Conservation (phyloP, 2,113 vertebrate genomes). For the Sclerurus mexicanus region DNA sequence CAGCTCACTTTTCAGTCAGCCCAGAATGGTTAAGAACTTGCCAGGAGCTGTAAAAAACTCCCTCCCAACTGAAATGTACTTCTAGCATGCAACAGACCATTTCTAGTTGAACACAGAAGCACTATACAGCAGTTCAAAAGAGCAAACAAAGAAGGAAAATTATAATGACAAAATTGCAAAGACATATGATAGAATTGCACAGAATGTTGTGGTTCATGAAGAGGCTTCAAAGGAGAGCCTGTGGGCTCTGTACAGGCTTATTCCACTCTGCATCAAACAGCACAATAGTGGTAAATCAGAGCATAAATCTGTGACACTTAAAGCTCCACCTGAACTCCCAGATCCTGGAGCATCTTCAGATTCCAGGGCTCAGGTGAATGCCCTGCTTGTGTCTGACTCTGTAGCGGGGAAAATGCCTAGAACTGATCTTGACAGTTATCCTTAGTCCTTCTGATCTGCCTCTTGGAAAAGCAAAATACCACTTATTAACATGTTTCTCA, state of each 20-base stretch:
- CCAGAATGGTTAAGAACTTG: background rate
- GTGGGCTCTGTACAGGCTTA: background rate
- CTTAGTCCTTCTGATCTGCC: background rate
- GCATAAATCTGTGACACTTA: background rate
- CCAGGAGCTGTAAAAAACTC: background rate
- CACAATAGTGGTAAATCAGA: background rate
- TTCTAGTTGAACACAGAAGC: background rate
- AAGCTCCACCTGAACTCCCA: background rate
- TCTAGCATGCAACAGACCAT: background rate
- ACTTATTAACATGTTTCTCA: background rate
- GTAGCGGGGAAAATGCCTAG: background rate
- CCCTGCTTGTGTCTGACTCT: background rate
- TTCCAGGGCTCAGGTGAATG: background rate
- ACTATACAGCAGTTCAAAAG: background rate
- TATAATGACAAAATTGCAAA: background rate
- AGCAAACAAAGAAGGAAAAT: background rate
- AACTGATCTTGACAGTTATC: background rate
- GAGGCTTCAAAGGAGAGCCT: background rate
- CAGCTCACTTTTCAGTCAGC: background rate
- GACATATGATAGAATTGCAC: background rate
- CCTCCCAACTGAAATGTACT: background rate
- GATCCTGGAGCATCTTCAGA: fast-evolving
- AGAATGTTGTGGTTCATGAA: background rate
- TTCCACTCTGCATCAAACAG: background rate
- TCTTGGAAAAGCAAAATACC: background rate